These are phyloP conservation scores for Forbesichthys papilliferus DNA, from an alignment of 2,113 vertebrate species.

Conservation along the genomic window DNA sequence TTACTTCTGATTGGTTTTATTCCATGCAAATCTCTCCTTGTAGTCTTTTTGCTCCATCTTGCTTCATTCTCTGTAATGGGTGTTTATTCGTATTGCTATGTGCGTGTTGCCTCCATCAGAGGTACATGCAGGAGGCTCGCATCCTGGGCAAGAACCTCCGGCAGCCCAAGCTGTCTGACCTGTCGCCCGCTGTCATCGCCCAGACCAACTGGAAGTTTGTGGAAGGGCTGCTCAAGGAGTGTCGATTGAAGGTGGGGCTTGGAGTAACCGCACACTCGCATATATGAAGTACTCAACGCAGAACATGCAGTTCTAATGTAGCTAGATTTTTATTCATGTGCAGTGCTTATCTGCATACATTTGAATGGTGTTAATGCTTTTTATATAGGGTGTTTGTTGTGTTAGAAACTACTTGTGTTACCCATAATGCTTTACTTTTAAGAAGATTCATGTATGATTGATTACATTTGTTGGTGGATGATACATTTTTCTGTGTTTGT, in stretches of 20 bases:
- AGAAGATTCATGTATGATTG: no score
- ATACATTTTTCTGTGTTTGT: neutral
- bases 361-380: no score
- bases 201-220: conserved; percentile 96
- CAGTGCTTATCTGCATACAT: no score
- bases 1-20: no score
- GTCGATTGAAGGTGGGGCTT: conserved; percentile 89
- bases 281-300: no score
- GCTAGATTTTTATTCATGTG: no score
- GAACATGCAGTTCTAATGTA: no score
- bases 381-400: no score
- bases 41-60: neutral
- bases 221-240: conserved; percentile 92
- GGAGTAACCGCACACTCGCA: neutral
- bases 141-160: conserved; percentile 87
- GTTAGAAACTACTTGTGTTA: no score
- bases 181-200: conserved; percentile 92
- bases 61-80: neutral
- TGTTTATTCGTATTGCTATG: conserved; percentile 16
- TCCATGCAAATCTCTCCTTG: no score
- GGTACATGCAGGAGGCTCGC: conserved; percentile 90
- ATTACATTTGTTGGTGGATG: no score
- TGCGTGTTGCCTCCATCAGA: conserved; percentile 73
- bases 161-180: conserved; percentile 91
- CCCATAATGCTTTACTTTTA: neutral